phyloP scores from a whole-genome alignment of 1,140 invertebrate genomes.

The Orussus abietinus region DNA sequence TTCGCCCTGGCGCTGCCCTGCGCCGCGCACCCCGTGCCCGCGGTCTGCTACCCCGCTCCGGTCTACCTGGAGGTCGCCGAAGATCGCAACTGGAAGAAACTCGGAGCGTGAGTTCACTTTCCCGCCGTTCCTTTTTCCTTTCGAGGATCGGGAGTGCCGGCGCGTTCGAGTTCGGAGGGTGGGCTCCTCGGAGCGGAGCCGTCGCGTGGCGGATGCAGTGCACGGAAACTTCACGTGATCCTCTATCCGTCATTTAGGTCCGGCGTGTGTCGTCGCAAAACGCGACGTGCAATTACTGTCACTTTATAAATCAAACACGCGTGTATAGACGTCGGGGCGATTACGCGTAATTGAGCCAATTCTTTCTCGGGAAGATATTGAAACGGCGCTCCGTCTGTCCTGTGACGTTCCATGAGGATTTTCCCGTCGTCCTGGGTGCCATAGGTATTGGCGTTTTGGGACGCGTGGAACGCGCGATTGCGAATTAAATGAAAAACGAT shows the following conservation, averaged over 20 bases:
- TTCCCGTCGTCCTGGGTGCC: too few species aligned
- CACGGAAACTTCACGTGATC: slow-evolving; percentile 44
- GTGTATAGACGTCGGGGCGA: slow-evolving; percentile 29
- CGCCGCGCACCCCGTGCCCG: slow-evolving; percentile 43
- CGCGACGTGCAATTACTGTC: slow-evolving; percentile 45
- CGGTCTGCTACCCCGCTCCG: slow-evolving; percentile 46
- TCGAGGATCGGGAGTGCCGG: too few species aligned
- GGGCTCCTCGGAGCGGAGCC: too few species aligned
- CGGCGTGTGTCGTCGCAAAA: slow-evolving; percentile 22
- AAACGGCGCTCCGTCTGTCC: too few species aligned
- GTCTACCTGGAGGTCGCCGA: slow-evolving; percentile 45
- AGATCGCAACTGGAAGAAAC: slow-evolving; percentile 41
- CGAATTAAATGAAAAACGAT: too few species aligned
- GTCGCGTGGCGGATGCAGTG: slow-evolving; percentile 14
- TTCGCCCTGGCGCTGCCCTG: slow-evolving; percentile 45
- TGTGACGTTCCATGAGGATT: too few species aligned
- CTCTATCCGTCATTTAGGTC: slow-evolving; percentile 25
- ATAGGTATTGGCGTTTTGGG: too few species aligned
- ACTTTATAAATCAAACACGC: slow-evolving; percentile 44
- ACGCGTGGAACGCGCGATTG: too few species aligned
- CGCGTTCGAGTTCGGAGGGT: too few species aligned
- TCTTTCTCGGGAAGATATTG: slow-evolving; percentile 38
- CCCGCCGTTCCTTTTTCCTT: too few species aligned
- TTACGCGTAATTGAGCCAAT: slow-evolving; percentile 50
- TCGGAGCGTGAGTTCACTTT: slow-evolving; percentile 42